phyloP scores from a whole-genome alignment of 2,113 vertebrate genomes.

The Pelusios castaneus region DNA sequence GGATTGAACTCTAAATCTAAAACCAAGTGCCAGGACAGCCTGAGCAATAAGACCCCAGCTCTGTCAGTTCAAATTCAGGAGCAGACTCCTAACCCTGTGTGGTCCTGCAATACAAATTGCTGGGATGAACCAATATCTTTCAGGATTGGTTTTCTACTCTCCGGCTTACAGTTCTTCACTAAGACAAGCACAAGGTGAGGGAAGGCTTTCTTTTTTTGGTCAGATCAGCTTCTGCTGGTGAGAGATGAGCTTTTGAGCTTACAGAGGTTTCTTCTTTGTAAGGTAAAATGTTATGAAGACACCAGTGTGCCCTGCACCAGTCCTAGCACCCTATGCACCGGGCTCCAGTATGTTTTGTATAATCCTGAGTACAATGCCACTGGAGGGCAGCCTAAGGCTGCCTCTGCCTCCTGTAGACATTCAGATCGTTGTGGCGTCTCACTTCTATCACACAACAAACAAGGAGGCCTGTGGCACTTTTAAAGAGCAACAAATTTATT shows the following conservation, averaged over 20 bases:
- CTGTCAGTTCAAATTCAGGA: not conserved
- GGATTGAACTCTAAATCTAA: not conserved
- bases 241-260: no score
- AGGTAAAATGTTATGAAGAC: not conserved
- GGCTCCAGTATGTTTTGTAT: not conserved
- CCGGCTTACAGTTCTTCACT: not conserved
- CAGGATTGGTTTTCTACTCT: not conserved
- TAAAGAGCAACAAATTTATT: no score
- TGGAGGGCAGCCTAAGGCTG: conserved; percentile 44
- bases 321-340: not conserved
- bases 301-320: not conserved
- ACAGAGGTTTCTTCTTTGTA: no score
- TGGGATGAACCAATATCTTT: not conserved
- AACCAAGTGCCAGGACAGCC: not conserved
- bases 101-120: not conserved
- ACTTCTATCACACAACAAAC: no score
- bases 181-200: not conserved
- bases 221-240: no score
- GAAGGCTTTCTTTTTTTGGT: not conserved
- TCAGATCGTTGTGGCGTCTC: not conserved
- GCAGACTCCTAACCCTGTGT: not conserved
- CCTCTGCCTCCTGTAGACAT: not conserved
- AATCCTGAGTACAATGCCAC: not conserved
- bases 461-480: no score
- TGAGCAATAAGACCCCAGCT: not conserved